Percentiles rank a stretch among this genome's conserved stretches.
phyloP scores from a whole-genome alignment of 2,888 invertebrate species.

The Drymonia ruficornis region DNA sequence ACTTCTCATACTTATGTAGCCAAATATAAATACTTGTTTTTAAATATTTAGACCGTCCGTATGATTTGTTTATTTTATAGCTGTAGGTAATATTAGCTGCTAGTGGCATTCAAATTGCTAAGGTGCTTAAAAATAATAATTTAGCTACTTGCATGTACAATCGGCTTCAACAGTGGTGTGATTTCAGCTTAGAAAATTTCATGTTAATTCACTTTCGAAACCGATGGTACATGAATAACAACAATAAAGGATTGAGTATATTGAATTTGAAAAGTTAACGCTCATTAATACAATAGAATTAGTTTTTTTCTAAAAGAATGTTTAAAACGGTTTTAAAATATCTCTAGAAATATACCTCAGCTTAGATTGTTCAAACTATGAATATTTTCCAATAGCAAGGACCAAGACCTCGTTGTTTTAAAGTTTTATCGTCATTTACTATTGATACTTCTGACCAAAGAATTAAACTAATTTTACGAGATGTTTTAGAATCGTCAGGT shows the following conservation, averaged over 20 bases:
- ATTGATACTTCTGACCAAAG: conserved; percentile 62
- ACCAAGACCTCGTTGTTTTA: conserved; percentile 61
- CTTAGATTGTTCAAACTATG: conserved; percentile 45
- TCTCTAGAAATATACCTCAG: conserved; percentile 47
- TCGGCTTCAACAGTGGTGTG: conserved; percentile 23
- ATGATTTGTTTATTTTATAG: conserved; percentile 35
- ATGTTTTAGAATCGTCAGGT: too few relatives aligned
- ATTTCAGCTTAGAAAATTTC: not conserved
- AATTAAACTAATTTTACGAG: conserved; percentile 62
- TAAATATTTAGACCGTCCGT: conserved; percentile 50
- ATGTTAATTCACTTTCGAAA: not conserved
- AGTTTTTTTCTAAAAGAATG: conserved; percentile 48
- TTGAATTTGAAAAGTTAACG: conserved; percentile 41
- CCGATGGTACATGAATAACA: not conserved
- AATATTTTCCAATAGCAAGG: conserved; percentile 60
- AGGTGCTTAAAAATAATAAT: conserved; percentile 47
- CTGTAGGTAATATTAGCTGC: conserved; percentile 46
- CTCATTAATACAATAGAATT: conserved; percentile 45
- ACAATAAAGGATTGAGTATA: conserved; percentile 3
- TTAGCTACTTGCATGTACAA: conserved; percentile 29
- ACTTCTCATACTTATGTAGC: too few relatives aligned
- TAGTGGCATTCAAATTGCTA: conserved; percentile 35
- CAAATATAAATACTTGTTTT: too few relatives aligned
- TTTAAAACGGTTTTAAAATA: conserved; percentile 45
- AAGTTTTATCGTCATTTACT: conserved; percentile 49